Conservation (phyloP, 2,113 vertebrate species). For the Phyllostomus discolor region DNA sequence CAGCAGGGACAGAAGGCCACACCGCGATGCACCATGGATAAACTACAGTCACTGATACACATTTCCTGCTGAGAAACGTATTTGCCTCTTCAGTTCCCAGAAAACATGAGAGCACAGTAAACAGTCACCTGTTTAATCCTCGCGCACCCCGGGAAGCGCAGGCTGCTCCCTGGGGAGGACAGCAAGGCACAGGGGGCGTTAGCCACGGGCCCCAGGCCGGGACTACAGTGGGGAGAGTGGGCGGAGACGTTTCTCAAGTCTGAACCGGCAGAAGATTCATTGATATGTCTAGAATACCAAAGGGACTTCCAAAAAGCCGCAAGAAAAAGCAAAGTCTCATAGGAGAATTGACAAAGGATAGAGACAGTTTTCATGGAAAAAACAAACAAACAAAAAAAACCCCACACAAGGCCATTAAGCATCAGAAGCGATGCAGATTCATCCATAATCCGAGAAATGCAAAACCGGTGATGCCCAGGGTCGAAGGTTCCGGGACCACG, state of each 20-base stretch:
- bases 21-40: too few species aligned
- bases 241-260: neutral
- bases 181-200: neutral
- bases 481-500: neutral
- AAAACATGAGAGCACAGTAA: neutral
- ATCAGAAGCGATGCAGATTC: neutral
- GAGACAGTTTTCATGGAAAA: neutral
- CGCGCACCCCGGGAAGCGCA: accelerated
- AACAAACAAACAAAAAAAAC: neutral
- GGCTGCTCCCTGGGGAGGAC: neutral
- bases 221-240: neutral
- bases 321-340: neutral
- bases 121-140: neutral
- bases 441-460: neutral
- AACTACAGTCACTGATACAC: neutral
- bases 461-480: neutral
- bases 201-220: neutral
- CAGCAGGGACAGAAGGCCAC: neutral
- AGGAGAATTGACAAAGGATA: neutral
- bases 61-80: neutral
- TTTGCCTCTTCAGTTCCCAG: neutral
- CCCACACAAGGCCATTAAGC: neutral
- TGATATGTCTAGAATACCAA: neutral
- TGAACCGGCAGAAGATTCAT: neutral
- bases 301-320: neutral